phyloP scores from a whole-genome alignment of 2,888 invertebrate species.

The Yponomeuta cagnagella region DNA sequence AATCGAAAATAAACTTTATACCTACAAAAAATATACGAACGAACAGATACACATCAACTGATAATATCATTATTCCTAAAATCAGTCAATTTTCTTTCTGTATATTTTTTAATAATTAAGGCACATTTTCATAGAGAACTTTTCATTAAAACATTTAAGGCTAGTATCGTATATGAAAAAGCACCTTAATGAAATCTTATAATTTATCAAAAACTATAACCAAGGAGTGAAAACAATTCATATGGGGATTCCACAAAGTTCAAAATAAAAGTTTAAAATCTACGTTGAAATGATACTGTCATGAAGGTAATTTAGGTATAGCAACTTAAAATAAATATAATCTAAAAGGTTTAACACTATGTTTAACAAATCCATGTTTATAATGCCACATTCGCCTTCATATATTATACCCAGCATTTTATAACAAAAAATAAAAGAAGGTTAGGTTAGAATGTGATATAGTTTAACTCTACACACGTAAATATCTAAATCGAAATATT shows the following conservation, averaged over 20 bases:
- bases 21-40: neutral
- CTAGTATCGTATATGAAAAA: no score
- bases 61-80: slow-evolving; percentile 2
- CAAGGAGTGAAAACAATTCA: slow-evolving; percentile 8
- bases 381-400: neutral
- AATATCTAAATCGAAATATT: slow-evolving; percentile 4
- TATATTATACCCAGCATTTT: neutral
- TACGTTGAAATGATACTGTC: slow-evolving; percentile 32
- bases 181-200: neutral
- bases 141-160: no score
- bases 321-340: slow-evolving; percentile 15
- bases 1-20: slow-evolving; percentile 23
- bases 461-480: neutral
- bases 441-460: slow-evolving; percentile 16
- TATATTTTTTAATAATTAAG: slow-evolving; percentile 19
- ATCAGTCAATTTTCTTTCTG: slow-evolving; percentile 31
- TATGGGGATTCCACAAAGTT: slow-evolving; percentile 13
- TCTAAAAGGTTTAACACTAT: neutral
- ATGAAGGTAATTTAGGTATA: slow-evolving; percentile 35
- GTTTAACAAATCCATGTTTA: neutral
- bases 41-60: neutral
- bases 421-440: slow-evolving; percentile 20
- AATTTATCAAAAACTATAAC: neutral
- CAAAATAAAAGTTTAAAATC: slow-evolving; percentile 17
- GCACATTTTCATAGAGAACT: slow-evolving; percentile 4